phyloP scores from a whole-genome alignment of 2,113 vertebrate species.

The Pseudorasbora parva region DNA sequence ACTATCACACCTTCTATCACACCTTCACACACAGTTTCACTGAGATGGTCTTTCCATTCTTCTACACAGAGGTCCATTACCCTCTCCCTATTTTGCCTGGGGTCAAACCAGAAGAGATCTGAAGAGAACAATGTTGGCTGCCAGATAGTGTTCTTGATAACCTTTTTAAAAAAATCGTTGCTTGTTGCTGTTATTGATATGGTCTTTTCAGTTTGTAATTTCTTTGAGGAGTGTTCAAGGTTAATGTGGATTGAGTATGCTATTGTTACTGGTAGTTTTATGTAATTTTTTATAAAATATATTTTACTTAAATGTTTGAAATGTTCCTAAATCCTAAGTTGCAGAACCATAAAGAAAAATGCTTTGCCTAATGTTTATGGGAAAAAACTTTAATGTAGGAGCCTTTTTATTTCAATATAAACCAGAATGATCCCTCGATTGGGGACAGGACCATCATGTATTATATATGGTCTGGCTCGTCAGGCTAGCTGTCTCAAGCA shows the following conservation, averaged over 20 bases:
- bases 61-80: not conserved
- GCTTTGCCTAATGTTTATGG: no score
- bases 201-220: not conserved
- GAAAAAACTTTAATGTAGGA: no score
- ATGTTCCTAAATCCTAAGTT: no score
- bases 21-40: constrained; percentile 5
- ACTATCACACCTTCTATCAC: not conserved
- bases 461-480: no score
- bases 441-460: no score
- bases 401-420: no score
- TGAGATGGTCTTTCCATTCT: constrained; percentile 46
- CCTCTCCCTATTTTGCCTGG: constrained; percentile 10
- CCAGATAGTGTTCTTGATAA: not conserved
- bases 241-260: not conserved
- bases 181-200: not conserved
- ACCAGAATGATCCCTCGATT: no score
- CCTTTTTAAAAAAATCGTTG: not conserved
- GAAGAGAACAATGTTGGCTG: not conserved
- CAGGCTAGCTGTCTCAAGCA: no score
- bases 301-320: no score
- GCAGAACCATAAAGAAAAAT: no score
- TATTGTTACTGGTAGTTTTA: not conserved
- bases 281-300: not conserved
- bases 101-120: not conserved
- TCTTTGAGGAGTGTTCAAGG: not conserved